phyloP scores from a whole-genome alignment of 2,888 invertebrate species.

The Ornithoptera alexandrae region DNA sequence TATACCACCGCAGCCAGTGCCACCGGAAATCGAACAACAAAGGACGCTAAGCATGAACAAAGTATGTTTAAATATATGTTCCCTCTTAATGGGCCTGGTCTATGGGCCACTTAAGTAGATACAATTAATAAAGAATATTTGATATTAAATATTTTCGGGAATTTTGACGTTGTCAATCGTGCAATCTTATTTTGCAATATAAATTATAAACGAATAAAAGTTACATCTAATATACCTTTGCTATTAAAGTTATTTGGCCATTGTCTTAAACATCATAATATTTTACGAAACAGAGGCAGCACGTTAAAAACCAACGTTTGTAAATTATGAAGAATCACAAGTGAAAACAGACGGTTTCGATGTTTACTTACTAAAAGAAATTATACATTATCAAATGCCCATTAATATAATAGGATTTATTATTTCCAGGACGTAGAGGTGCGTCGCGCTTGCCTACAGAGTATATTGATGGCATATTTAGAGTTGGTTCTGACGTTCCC shows the following conservation, averaged over 20 bases:
- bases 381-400: neutral
- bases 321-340: too few species aligned
- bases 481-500: constrained; percentile 86
- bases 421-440: constrained; percentile 88
- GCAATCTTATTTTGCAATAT: neutral
- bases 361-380: neutral
- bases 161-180: neutral
- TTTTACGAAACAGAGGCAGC: too few species aligned
- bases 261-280: too few species aligned
- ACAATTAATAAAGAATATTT: neutral
- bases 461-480: constrained; percentile 91
- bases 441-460: constrained; percentile 90
- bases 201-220: too few species aligned
- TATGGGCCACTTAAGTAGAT: neutral
- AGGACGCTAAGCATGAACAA: constrained; percentile 89
- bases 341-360: too few species aligned
- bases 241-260: too few species aligned
- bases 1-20: constrained; percentile 85
- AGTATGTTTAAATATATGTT: constrained; percentile 62
- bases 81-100: neutral
- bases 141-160: neutral
- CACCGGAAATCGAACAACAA: constrained; percentile 91
- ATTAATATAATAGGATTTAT: neutral
- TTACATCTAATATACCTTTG: too few species aligned
- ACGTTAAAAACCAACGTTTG: too few species aligned